A percentile compares a stretch with the other conserved stretches of the same genome.
Evolutionary conservation across 2,797 vertebrate genomes (phyloP).

Genomic region (Morelia viridis): DNA sequence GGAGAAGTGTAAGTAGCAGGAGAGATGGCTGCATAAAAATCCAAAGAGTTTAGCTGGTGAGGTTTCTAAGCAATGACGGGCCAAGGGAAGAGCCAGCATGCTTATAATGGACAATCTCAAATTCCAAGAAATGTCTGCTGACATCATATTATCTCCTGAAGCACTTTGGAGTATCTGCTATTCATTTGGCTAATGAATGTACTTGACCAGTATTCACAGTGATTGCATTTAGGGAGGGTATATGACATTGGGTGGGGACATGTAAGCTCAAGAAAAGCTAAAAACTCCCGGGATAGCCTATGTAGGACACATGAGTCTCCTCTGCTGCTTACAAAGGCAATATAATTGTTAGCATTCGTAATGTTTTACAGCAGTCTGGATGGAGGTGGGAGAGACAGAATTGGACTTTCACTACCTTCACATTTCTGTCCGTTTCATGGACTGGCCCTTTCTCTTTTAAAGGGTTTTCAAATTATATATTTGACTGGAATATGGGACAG

Average conservation of each 20-base stretch:
- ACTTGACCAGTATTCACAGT: constrained; percentile 3
- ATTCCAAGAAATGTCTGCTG: not conserved
- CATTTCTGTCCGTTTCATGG: not conserved
- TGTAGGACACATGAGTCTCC: not conserved
- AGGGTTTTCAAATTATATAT: not conserved
- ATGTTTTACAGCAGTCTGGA: not conserved
- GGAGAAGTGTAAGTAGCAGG: not conserved
- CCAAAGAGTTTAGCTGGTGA: not conserved
- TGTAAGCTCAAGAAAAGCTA: not conserved
- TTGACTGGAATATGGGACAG: not conserved
- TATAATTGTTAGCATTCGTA: not conserved
- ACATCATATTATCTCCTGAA: not conserved
- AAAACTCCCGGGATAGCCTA: not conserved
- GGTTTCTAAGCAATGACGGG: not conserved
- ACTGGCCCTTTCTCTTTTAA: not conserved
- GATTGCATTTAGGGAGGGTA: not conserved
- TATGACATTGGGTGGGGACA: not conserved
- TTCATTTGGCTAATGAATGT: constrained; percentile 18
- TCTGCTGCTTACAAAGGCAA: not conserved
- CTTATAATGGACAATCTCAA: not conserved
- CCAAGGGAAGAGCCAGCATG: not conserved
- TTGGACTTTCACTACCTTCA: not conserved
- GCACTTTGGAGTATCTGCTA: fast-evolving
- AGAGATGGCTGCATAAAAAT: not conserved
- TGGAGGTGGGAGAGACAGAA: not conserved